Evolutionary conservation across 2,113 vertebrate species (phyloP).

Genomic region (Larimichthys polyactis): DNA sequence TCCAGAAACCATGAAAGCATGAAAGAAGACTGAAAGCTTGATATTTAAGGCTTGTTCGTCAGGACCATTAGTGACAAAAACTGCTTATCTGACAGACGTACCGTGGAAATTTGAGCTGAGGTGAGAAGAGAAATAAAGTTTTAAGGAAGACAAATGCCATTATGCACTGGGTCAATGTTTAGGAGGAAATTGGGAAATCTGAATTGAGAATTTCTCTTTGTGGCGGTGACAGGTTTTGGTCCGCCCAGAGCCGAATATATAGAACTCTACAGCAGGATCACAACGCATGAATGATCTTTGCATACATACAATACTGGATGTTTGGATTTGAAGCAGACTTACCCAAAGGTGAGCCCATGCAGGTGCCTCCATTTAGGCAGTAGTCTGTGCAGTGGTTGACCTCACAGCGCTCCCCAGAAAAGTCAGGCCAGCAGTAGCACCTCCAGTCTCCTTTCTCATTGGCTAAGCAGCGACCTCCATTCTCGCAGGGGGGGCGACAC

Average conservation of each 20-base stretch:
- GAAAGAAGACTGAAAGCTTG: slow-evolving; percentile 36
- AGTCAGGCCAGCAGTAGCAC: slow-evolving; percentile 98
- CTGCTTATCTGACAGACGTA: slow-evolving; percentile 48
- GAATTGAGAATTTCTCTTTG: slow-evolving; percentile 20
- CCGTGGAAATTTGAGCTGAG: slow-evolving; percentile 23
- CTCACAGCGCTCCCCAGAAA: slow-evolving; percentile 96
- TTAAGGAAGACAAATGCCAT: slow-evolving; percentile 46
- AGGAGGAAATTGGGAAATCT: slow-evolving; percentile 18
- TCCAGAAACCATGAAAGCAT: slow-evolving; percentile 12
- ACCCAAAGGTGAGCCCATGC: slow-evolving; percentile 93
- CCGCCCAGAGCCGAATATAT: neutral
- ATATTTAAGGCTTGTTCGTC: slow-evolving; percentile 35
- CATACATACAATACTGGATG: neutral
- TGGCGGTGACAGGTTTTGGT: slow-evolving; percentile 1
- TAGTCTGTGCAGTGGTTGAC: slow-evolving; percentile 95
- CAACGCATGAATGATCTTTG: neutral
- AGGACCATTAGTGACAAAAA: slow-evolving; percentile 30
- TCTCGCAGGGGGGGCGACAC: slow-evolving; percentile 93
- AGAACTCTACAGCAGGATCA: neutral
- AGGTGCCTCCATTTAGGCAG: slow-evolving; percentile 96
- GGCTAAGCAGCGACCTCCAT: slow-evolving; percentile 94
- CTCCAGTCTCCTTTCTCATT: slow-evolving; percentile 95
- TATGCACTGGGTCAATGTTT: slow-evolving; percentile 5
- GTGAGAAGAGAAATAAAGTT: neutral
- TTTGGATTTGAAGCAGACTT: slow-evolving; percentile 59